A percentile compares a stretch with the other conserved stretches of the same genome.
Evolutionary conservation across 2,888 invertebrate species (phyloP).

Genomic region (Aleiodes alternator): DNA sequence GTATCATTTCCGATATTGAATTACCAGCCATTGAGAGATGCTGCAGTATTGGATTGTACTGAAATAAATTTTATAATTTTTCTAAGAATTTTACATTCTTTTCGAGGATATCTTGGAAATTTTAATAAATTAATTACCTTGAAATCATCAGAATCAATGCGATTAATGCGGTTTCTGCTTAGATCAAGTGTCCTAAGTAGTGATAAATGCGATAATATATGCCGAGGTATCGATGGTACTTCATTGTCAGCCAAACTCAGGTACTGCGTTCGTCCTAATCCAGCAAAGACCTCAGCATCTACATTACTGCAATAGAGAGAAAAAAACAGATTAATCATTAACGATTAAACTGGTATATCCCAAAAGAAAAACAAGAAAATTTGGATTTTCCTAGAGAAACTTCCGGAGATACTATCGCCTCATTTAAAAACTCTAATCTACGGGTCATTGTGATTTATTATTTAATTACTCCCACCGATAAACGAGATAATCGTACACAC

Average conservation of each 20-base stretch:
- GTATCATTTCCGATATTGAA: conserved; percentile 84
- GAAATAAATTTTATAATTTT: conserved; percentile 59
- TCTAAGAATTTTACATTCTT: background rate
- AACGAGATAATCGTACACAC: conserved; percentile 53
- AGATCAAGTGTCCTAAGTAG: conserved; percentile 88
- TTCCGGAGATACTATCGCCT: conserved; percentile 59
- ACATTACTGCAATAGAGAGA: conserved; percentile 80
- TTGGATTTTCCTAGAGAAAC: background rate
- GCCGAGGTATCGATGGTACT: conserved; percentile 85
- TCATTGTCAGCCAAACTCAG: conserved; percentile 89
- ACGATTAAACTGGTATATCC: background rate
- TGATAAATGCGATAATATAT: conserved; percentile 85
- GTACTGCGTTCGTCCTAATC: conserved; percentile 84
- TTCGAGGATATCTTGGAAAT: background rate
- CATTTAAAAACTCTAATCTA: conserved; percentile 65
- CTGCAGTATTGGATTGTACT: conserved; percentile 81
- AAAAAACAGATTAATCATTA: conserved; percentile 43
- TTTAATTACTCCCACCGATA: conserved; percentile 71
- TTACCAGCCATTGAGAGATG: conserved; percentile 86
- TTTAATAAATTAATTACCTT: conserved; percentile 76
- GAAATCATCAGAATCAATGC: conserved; percentile 85
- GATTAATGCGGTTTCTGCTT: conserved; percentile 86
- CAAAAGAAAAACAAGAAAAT: background rate
- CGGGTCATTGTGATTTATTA: conserved; percentile 66
- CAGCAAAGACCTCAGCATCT: conserved; percentile 85